Evolutionary conservation across 1,140 invertebrate species (phyloP).

Genomic region (Zaprionus ornatus): DNA sequence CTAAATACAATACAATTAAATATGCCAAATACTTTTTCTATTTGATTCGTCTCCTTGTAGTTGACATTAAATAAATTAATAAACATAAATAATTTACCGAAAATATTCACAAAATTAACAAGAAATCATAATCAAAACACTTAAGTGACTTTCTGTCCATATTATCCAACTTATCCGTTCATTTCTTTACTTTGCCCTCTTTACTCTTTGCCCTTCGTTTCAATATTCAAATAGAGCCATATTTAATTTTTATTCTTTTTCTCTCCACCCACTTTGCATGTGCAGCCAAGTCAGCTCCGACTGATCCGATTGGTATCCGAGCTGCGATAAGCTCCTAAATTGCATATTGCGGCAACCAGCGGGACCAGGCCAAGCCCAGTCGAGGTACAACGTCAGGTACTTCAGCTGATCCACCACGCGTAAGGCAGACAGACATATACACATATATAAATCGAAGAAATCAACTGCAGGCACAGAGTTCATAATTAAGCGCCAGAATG

Average conservation of each 20-base stretch:
- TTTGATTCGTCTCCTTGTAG: not conserved
- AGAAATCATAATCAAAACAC: not conserved
- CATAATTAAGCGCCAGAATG: slow-evolving; percentile 81
- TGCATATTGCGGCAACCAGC: slow-evolving; percentile 67
- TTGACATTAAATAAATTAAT: too few species aligned
- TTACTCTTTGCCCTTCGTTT: not conserved
- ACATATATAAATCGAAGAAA: slow-evolving; percentile 17
- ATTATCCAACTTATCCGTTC: not conserved
- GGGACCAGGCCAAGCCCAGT: slow-evolving; percentile 53
- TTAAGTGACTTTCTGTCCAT: not conserved
- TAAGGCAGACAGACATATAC: slow-evolving; percentile 48
- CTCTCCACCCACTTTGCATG: slow-evolving; percentile 66
- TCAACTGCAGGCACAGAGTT: slow-evolving; percentile 46
- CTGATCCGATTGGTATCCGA: slow-evolving; percentile 76
- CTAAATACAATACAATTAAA: too few species aligned
- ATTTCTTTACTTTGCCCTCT: not conserved
- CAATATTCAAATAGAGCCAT: slow-evolving; percentile 77
- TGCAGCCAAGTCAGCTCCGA: slow-evolving; percentile 44
- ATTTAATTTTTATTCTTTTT: slow-evolving; percentile 74
- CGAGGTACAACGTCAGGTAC: slow-evolving; percentile 33
- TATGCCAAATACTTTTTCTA: not conserved
- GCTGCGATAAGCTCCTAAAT: slow-evolving; percentile 73
- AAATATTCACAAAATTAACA: not conserved
- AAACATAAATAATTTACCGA: too few species aligned
- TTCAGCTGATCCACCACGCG: slow-evolving; percentile 59